These are phyloP conservation scores for Stegophylla sp. DNA, from an alignment of 2,888 invertebrate genomes.

Conservation along the genomic window DNA sequence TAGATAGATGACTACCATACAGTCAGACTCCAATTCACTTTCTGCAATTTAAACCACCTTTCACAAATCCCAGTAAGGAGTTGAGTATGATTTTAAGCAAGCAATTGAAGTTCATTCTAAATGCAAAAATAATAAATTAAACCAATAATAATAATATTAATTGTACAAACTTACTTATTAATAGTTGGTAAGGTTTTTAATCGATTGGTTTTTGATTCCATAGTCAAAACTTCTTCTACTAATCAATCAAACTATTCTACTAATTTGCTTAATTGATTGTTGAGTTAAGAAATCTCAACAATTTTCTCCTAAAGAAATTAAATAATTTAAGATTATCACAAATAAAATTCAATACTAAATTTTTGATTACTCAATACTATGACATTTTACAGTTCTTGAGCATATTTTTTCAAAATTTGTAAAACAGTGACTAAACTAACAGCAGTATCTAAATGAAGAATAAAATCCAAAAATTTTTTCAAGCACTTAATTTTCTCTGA, in stretches of 20 bases:
- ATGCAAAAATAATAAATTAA: slow-evolving; percentile 33
- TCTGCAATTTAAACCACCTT: slow-evolving; percentile 65
- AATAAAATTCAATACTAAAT: neutral
- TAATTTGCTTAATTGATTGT: slow-evolving; percentile 64
- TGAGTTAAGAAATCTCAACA: slow-evolving; percentile 70
- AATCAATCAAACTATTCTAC: slow-evolving; percentile 64
- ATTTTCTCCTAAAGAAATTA: slow-evolving; percentile 64
- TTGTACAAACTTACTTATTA: slow-evolving; percentile 62
- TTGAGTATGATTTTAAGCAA: slow-evolving; percentile 63
- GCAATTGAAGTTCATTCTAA: slow-evolving; percentile 61
- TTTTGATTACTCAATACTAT: slow-evolving; percentile 53
- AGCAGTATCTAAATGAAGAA: slow-evolving; percentile 69
- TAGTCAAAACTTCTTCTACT: slow-evolving; percentile 64
- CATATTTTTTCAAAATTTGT: slow-evolving; percentile 67
- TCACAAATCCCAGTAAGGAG: slow-evolving; percentile 63
- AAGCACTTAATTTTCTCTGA: slow-evolving; percentile 65
- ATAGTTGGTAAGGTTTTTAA: slow-evolving; percentile 63
- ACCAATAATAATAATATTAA: slow-evolving; percentile 5
- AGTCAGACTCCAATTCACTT: slow-evolving; percentile 70
- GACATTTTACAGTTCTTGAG: slow-evolving; percentile 63
- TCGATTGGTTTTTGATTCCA: slow-evolving; percentile 64
- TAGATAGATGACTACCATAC: slow-evolving; percentile 73
- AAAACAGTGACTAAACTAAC: slow-evolving; percentile 69
- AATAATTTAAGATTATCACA: neutral
- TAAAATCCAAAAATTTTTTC: slow-evolving; percentile 67